Evolutionary conservation across 2,797 vertebrate genomes (phyloP), one percentile per base, ranked within the genome.

Genomic region (Sebastes matsubarae): DNA sequence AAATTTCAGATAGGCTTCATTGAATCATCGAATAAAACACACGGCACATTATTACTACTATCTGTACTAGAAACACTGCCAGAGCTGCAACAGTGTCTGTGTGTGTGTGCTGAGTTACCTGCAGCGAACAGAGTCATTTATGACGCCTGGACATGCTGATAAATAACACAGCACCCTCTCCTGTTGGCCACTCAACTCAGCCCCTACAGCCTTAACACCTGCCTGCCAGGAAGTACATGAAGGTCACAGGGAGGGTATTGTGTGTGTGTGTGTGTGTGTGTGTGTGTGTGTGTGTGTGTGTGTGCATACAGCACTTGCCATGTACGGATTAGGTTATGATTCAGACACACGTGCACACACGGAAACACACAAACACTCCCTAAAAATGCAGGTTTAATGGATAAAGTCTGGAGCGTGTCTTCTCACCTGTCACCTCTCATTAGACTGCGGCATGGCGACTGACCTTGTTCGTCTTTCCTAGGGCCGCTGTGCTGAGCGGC

Each of bases 401-500:
- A 77, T 89, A 80, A 91, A 91, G 93, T 96, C 89, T 90, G 89
- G 81, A 88, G 88, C 81, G 80, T 82, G 89, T 94, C 90, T 94
- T 94, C 94, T 95, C 94, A 95, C 95, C 94, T 96, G 96, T 96
- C 96, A 96, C 92, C 94, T 96, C 89, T 93, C 91, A 95, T 96
- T 96, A 96, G 93, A 91, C 85, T 85, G 91, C 85, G 25, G 86
- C 87, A 73, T 42, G 82, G 87, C 74, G 74, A 88, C 87, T 95
- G 96, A 96, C 95, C 96, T 96, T 96, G 96, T 82, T 92, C 82
- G 91, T 94, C 94, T 93, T 92, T 90, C 89, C 82, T 77, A 64
- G 86, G 85, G 85, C 83, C 55, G 34, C 71, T 71, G 80, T 36
- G 72, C 82, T 54, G 90, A 76, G 75, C 20, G 54, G 79, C 88